Base-by-base conservation (phyloP, 2,888 invertebrate species). In the Kuschelorhynchus macadamiae region DNA sequence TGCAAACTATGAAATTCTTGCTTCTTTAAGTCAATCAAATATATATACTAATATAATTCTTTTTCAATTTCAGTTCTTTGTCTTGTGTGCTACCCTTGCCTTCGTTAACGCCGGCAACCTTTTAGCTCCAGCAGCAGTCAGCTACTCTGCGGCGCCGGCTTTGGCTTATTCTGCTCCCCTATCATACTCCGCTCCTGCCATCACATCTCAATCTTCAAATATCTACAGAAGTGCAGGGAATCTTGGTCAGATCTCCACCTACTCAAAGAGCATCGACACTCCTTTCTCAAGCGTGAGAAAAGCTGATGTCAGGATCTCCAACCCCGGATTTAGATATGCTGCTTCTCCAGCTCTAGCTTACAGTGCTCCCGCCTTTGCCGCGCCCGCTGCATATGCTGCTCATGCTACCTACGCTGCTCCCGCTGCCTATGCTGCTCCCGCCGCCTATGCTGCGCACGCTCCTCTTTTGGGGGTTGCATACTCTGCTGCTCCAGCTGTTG, bases 231-330 rank as follows among this genome's bases (percentile, higher is more conserved):
- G 87, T 49, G 88, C 86, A 65, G 91, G 89, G 72, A 91, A 91
- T 80, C 84, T 91, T 71, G 91, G 90, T 70, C 88, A 88, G 86
- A 85, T 90, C 63, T 90, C 91, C n/a, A 90, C 90, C 47, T 89
- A 89, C 82, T 86, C 88, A 12, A 92, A 91, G 81, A 87, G 89
- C 68, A 87, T 91, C 75, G 89, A 90, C 81, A 91, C 91, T 1
- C 91, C 91, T 7, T 91, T 88, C 85, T 91, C 91, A 49, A 90
- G 89, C 79, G 90, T 90, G 42, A 88, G 89, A 77, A 91, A 91
- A 78, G 85, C 89, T 18, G 90, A 91, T 77, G 87, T 91, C 21
- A 88, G 91, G 12, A 88, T 91, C 16, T 89, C 88, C 83, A 91
- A 90, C 82, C 89, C 89, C 11, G 88, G 88, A 14, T 69, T 86